A percentile compares a stretch with the other conserved stretches of the same genome.
phyloP scores from a whole-genome alignment of 1,140 invertebrate genomes.

The Physella acuta region DNA sequence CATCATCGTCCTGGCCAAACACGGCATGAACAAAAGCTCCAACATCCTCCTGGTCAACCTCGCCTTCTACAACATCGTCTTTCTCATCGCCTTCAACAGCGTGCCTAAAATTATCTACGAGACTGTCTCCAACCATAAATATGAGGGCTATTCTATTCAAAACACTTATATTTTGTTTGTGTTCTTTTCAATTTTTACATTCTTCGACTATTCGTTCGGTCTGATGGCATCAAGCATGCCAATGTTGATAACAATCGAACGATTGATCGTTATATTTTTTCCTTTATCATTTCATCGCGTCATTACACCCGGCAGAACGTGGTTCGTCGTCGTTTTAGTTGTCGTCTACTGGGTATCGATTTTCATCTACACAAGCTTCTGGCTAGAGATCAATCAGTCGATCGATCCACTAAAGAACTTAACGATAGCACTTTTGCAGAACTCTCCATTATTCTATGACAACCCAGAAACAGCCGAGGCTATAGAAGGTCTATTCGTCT shows the following conservation, averaged over 20 bases:
- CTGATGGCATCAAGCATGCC: background rate
- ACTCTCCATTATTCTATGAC: background rate
- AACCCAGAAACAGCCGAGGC: background rate
- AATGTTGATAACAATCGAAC: conserved; percentile 9
- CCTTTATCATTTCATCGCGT: conserved; percentile 6
- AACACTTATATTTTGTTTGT: too few species aligned
- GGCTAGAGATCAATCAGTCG: conserved; percentile 7
- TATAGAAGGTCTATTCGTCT: background rate
- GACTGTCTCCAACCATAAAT: too few species aligned
- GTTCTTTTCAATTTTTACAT: too few species aligned
- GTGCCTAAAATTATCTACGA: too few species aligned
- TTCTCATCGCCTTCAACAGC: too few species aligned
- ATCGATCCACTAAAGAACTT: background rate
- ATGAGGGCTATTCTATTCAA: too few species aligned
- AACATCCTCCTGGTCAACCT: background rate
- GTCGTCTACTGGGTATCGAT: background rate
- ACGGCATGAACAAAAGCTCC: background rate
- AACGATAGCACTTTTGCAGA: background rate
- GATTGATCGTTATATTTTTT: conserved; percentile 9
- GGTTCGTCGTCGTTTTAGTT: background rate
- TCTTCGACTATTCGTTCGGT: too few species aligned
- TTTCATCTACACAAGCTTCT: background rate
- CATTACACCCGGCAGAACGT: background rate
- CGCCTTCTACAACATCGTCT: background rate
- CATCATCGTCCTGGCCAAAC: background rate